These are phyloP conservation scores for Coracopsis vasa DNA, from an alignment of 2,113 vertebrate genomes.

Conservation along the genomic window DNA sequence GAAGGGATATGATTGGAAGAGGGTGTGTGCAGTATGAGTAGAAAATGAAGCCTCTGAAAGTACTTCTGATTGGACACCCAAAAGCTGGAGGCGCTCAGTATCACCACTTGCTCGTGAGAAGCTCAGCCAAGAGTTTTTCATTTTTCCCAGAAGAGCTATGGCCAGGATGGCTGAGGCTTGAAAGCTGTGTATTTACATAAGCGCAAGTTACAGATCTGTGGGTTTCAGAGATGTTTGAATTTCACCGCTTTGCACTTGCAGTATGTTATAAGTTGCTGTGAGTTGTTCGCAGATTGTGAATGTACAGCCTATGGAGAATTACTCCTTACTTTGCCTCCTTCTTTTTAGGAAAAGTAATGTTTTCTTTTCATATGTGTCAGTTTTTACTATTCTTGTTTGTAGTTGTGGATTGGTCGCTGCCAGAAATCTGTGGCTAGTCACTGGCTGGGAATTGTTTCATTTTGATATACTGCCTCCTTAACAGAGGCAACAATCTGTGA, in stretches of 20 bases:
- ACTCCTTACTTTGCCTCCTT: constrained; percentile 31
- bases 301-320: constrained; percentile 58
- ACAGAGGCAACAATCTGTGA: not conserved
- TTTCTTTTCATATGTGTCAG: not conserved
- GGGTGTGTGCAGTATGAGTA: not conserved
- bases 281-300: constrained; percentile 62
- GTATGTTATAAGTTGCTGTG: constrained; percentile 51
- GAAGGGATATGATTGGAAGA: constrained; percentile 38
- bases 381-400: constrained; percentile 37
- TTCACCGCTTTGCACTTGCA: constrained; percentile 67
- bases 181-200: constrained; percentile 73
- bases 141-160: constrained; percentile 52
- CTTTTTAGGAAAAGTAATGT: constrained; percentile 16
- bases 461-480: constrained; percentile 22
- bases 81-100: not conserved
- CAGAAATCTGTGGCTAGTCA: constrained; percentile 36
- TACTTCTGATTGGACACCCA: constrained; percentile 34
- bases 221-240: constrained; percentile 71
- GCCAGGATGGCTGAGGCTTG: constrained; percentile 39
- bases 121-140: constrained; percentile 44
- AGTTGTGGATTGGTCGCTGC: constrained; percentile 34
- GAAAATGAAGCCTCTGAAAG: constrained; percentile 8
- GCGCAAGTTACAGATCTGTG: constrained; percentile 74
- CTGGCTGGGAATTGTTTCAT: constrained; percentile 35
- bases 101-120: constrained; percentile 14